Conservation (phyloP, 2,888 invertebrate genomes). For the Pristionchus exspectatus region DNA sequence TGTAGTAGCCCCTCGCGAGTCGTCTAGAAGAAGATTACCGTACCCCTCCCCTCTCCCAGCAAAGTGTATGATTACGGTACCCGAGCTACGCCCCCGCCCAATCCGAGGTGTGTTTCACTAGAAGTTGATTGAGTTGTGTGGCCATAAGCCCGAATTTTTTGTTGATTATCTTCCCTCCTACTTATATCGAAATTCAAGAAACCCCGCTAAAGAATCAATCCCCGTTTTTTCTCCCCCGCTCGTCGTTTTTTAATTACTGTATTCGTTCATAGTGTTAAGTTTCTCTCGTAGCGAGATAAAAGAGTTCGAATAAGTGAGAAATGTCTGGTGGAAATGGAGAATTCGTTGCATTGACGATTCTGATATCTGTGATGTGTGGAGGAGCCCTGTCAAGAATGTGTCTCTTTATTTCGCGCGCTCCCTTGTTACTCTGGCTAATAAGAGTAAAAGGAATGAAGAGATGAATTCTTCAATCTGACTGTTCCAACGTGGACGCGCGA, state of each 20-base stretch:
- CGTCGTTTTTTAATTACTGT: background rate
- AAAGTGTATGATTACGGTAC: too few relatives aligned
- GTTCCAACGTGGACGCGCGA: too few relatives aligned
- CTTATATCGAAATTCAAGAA: background rate
- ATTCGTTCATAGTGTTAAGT: background rate
- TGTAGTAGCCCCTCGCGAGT: background rate
- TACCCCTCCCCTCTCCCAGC: background rate
- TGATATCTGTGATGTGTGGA: background rate
- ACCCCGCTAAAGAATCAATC: background rate
- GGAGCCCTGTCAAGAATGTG: background rate
- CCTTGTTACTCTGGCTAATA: background rate
- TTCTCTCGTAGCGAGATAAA: slow-evolving; percentile 32
- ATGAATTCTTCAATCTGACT: too few relatives aligned
- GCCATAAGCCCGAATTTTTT: background rate
- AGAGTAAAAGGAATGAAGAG: too few relatives aligned
- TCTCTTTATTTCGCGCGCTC: background rate
- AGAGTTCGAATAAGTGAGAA: too few relatives aligned
- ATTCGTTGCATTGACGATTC: background rate
- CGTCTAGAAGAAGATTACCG: slow-evolving; percentile 15
- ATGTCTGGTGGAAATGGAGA: background rate
- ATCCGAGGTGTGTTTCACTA: slow-evolving; percentile 18
- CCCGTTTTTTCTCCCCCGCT: background rate
- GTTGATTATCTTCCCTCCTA: slow-evolving; percentile 7
- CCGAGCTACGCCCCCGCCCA: background rate
- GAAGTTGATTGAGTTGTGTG: slow-evolving; percentile 42